Conservation (phyloP, 2,113 vertebrate genomes). For the Tympanuchus pallidicinctus region DNA sequence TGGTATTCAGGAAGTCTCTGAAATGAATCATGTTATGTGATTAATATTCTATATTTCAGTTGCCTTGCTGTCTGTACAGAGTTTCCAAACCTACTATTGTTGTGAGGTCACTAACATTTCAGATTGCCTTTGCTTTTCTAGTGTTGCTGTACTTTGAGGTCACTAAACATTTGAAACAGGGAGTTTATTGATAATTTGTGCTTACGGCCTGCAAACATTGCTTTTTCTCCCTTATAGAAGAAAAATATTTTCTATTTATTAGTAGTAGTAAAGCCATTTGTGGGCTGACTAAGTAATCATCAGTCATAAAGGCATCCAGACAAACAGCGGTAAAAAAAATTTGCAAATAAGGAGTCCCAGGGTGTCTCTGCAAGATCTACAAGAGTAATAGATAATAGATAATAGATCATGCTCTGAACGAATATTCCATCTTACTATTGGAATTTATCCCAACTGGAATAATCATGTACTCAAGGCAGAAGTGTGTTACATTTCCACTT, state of each 20-base stretch:
- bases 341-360: neutral
- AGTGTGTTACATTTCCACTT: fast-evolving
- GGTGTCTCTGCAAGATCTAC: neutral
- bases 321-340: neutral
- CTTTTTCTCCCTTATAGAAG: neutral
- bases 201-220: neutral
- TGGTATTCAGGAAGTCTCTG: neutral
- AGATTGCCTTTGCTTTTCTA: neutral
- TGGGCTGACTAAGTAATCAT: neutral
- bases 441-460: neutral
- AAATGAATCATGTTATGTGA: neutral
- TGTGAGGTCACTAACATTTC: neutral
- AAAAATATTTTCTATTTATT: neutral
- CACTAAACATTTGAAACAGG: neutral
- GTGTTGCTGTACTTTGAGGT: neutral
- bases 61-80: neutral
- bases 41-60: neutral
- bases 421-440: neutral
- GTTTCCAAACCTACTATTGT: neutral
- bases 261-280: neutral
- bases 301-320: neutral
- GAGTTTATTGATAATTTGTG: neutral
- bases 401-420: neutral
- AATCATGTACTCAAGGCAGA: neutral
- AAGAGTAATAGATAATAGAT: neutral